These are phyloP conservation scores for Mactra quadrangularis DNA, from an alignment of 1,140 invertebrate species.

Conservation along the genomic window DNA sequence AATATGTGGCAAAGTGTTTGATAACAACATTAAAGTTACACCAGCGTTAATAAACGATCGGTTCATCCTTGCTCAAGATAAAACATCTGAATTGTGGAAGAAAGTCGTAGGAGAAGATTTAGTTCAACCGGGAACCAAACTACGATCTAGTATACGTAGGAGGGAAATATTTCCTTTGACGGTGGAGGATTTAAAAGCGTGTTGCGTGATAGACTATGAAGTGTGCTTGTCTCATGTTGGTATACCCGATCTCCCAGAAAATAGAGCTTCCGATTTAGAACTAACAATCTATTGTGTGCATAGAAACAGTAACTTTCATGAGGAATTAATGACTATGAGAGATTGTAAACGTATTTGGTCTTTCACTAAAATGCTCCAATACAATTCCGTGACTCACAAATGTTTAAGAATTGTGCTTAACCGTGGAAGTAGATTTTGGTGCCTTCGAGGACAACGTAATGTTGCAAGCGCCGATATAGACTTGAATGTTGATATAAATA, in stretches of 20 bases:
- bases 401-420: constrained; percentile 6
- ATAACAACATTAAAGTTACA: constrained; percentile 81
- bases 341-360: constrained; percentile 21
- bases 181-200: not conserved
- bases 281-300: not conserved
- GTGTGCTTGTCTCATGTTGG: constrained; percentile 26
- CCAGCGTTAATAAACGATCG: constrained; percentile 38
- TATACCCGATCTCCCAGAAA: not conserved
- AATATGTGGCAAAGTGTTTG: constrained; percentile 80
- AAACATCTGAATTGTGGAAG: constrained; percentile 43
- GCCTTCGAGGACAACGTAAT: not conserved
- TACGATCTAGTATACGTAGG: constrained; percentile 5
- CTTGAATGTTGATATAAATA: not conserved
- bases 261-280: not conserved
- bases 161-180: constrained; percentile 35
- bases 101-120: constrained; percentile 13
- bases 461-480: constrained; percentile 12
- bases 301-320: not conserved
- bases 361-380: constrained; percentile 21
- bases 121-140: constrained; percentile 36
- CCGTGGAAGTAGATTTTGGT: constrained; percentile 9
- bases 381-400: constrained; percentile 26
- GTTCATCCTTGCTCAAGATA: constrained; percentile 30
- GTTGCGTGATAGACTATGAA: constrained; percentile 35
- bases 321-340: constrained; percentile 9